These are phyloP conservation scores for Neofelis nebulosa DNA, from an alignment of 2,113 vertebrate genomes.

Conservation along the genomic window DNA sequence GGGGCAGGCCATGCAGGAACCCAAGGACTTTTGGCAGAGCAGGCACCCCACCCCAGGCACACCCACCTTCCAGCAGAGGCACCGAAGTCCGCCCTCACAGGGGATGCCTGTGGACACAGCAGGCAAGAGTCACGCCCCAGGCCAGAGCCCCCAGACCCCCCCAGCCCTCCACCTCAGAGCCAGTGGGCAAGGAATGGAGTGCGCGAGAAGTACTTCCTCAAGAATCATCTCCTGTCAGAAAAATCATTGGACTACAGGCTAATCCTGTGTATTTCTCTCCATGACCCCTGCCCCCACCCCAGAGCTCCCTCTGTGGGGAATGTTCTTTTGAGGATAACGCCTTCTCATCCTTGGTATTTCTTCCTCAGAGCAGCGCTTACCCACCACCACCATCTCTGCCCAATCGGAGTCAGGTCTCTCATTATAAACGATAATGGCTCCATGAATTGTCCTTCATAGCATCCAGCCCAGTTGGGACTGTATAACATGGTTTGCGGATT, in stretches of 20 bases:
- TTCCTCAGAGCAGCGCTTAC: not conserved
- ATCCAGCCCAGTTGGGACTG: not conserved
- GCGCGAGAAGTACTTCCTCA: not conserved
- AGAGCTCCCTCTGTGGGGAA: not conserved
- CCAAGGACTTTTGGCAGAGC: not conserved
- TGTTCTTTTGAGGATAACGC: not conserved
- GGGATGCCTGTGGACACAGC: constrained; percentile 91
- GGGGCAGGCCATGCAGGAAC: constrained; percentile 36
- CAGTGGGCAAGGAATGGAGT: not conserved
- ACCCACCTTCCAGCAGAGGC: constrained; percentile 98
- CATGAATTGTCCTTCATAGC: not conserved
- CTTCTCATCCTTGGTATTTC: not conserved
- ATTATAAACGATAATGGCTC: not conserved
- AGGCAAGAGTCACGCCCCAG: constrained; percentile 69
- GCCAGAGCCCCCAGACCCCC: constrained; percentile 35
- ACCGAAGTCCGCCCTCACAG: constrained; percentile 96
- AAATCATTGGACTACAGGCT: not conserved
- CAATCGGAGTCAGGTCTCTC: not conserved
- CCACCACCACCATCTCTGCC: not conserved
- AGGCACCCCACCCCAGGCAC: constrained; percentile 38
- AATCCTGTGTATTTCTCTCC: not conserved
- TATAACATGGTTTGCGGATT: not conserved
- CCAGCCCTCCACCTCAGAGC: constrained; percentile 42
- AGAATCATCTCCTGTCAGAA: not conserved
- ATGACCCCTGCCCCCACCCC: not conserved